Conservation (phyloP, 2,888 invertebrate species). For the Trichacis sp. region DNA sequence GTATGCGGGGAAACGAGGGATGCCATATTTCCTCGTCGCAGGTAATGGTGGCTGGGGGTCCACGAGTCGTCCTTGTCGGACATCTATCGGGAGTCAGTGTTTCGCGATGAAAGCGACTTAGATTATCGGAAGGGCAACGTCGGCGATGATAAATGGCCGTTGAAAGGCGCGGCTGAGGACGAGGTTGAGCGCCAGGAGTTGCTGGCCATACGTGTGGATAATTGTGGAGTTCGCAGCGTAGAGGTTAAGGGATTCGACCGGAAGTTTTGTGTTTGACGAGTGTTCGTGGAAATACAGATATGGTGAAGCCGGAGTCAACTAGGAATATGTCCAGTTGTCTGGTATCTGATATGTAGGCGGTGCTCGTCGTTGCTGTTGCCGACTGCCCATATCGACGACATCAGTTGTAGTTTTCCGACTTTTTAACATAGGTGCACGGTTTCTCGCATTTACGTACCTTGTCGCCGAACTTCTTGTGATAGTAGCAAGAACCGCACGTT, state of each 20-base stretch:
- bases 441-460: not conserved
- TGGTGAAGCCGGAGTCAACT: not conserved
- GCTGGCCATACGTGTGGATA: not conserved
- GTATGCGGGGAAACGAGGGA: not conserved
- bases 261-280: not conserved
- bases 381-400: not conserved
- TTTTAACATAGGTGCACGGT: too few species aligned
- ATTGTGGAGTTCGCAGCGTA: not conserved
- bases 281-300: too few species aligned
- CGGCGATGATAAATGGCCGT: slow-evolving; percentile 56
- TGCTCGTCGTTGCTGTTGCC: too few species aligned
- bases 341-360: not conserved
- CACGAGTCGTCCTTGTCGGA: not conserved
- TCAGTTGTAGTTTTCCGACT: not conserved
- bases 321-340: not conserved
- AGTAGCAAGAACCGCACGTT: too few species aligned
- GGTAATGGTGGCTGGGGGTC: not conserved
- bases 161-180: not conserved
- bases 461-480: not conserved
- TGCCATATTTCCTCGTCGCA: not conserved
- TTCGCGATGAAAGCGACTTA: slow-evolving; percentile 55
- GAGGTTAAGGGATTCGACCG: not conserved
- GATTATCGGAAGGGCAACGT: slow-evolving; percentile 56
- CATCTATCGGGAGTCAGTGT: slow-evolving; percentile 1
- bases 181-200: not conserved